Percentiles rank a stretch among this genome's conserved stretches.
These are phyloP conservation scores for Folsomia candida DNA, from an alignment of 2,888 invertebrate genomes.

Conservation along the genomic window DNA sequence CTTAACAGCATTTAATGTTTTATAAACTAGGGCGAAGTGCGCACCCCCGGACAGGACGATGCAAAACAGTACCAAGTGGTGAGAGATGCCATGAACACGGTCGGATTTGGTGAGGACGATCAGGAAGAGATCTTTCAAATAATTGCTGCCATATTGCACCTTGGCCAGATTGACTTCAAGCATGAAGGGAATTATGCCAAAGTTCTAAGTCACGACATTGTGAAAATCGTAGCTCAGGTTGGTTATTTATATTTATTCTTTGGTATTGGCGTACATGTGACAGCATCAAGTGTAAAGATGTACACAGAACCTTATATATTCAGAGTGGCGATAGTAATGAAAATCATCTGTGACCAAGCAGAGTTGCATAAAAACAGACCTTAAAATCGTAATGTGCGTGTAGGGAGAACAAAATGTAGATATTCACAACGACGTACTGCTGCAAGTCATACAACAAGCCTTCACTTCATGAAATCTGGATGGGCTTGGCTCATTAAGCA, in stretches of 20 bases:
- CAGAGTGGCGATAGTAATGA: too few relatives aligned
- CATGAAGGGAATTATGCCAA: constrained; percentile 70
- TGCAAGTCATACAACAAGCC: too few relatives aligned
- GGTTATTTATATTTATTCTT: too few relatives aligned
- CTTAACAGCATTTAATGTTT: neutral
- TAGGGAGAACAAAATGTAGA: too few relatives aligned
- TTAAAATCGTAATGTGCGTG: too few relatives aligned
- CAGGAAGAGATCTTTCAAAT: constrained; percentile 75
- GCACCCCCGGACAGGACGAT: constrained; percentile 57
- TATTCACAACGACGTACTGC: too few relatives aligned
- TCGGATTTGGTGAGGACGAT: constrained; percentile 71
- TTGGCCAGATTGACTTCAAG: constrained; percentile 80
- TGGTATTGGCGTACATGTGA: too few relatives aligned
- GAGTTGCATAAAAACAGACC: too few relatives aligned
- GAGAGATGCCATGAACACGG: constrained; percentile 70
- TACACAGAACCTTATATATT: too few relatives aligned
- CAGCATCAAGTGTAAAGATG: too few relatives aligned
- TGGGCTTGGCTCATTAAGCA: constrained; percentile 1
- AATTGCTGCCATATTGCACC: constrained; percentile 78
- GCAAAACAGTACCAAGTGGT: constrained; percentile 68
- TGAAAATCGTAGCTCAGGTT: constrained; percentile 68
- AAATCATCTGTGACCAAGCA: too few relatives aligned
- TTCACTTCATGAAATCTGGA: too few relatives aligned
- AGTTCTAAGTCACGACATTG: constrained; percentile 65
- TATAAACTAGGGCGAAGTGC: constrained; percentile 35